A percentile compares a stretch with the other conserved stretches of the same genome.
Conservation (phyloP, 2,797 vertebrate genomes). For the Rhincodon typus region DNA sequence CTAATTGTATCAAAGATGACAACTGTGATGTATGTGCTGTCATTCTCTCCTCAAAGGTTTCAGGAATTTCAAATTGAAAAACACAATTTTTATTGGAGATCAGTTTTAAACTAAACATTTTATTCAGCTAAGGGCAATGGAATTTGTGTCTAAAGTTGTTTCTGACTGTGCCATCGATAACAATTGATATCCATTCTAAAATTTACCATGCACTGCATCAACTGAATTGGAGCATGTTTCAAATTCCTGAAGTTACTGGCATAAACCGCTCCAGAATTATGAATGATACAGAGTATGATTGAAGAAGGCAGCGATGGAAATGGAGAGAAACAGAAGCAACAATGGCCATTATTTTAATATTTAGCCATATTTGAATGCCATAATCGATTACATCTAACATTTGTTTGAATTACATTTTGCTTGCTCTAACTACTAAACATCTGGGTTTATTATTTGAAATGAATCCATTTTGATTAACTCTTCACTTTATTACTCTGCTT, state of each 20-base stretch:
- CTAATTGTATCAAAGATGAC: neutral
- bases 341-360: conserved; percentile 32
- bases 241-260: neutral
- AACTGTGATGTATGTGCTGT: neutral
- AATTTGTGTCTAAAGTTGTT: neutral
- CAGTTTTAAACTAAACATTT: neutral
- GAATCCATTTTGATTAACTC: conserved; percentile 27
- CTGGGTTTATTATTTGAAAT: conserved; percentile 30
- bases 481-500: conserved; percentile 6
- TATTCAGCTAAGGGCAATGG: neutral
- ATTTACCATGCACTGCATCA: neutral
- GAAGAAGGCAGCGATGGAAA: conserved; percentile 27
- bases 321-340: neutral
- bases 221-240: neutral
- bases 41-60: neutral
- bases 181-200: neutral
- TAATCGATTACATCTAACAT: conserved; percentile 21
- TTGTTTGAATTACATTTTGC: conserved; percentile 17
- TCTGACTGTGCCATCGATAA: neutral
- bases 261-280: conserved; percentile 23
- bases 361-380: conserved; percentile 30
- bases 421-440: conserved; percentile 6
- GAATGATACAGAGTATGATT: conserved; percentile 24
- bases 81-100: neutral
- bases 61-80: neutral